Conservation (phyloP, 2,797 vertebrate genomes). For the Crocidura indochinensis region DNA sequence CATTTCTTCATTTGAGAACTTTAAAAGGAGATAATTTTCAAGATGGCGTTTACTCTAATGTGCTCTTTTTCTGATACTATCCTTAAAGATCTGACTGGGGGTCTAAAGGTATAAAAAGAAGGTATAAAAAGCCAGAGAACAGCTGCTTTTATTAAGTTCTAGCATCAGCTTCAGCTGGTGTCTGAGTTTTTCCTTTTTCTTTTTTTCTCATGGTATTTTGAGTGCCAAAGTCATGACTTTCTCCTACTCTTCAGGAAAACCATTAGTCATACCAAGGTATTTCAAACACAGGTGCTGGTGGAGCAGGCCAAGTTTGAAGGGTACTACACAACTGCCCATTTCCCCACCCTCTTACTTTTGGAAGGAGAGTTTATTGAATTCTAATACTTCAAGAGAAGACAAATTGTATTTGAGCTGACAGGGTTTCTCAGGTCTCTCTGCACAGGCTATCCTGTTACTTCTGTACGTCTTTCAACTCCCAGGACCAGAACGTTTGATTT, state of each 20-base stretch:
- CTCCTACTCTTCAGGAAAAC: background rate
- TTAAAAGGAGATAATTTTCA: constrained; percentile 5
- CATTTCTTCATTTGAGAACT: constrained; percentile 46
- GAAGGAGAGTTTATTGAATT: constrained; percentile 10
- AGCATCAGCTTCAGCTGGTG: background rate
- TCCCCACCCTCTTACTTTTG: background rate
- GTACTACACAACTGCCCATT: background rate
- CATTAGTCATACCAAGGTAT: background rate
- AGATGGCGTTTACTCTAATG: constrained; percentile 34
- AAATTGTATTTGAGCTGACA: too few species aligned
- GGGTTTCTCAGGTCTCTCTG: background rate
- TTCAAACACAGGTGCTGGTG: background rate
- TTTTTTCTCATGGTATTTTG: background rate
- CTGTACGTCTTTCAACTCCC: background rate
- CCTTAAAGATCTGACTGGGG: background rate
- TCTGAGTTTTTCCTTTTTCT: background rate
- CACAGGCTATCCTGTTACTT: background rate
- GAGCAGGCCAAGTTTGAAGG: background rate
- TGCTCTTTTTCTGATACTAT: background rate
- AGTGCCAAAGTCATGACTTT: background rate
- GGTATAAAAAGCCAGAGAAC: background rate
- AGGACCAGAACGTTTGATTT: background rate
- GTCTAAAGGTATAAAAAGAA: too few species aligned
- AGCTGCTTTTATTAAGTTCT: background rate
- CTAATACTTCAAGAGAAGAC: background rate